Conservation (phyloP, 2,113 vertebrate species). For the Genyomyrus donnyi region DNA sequence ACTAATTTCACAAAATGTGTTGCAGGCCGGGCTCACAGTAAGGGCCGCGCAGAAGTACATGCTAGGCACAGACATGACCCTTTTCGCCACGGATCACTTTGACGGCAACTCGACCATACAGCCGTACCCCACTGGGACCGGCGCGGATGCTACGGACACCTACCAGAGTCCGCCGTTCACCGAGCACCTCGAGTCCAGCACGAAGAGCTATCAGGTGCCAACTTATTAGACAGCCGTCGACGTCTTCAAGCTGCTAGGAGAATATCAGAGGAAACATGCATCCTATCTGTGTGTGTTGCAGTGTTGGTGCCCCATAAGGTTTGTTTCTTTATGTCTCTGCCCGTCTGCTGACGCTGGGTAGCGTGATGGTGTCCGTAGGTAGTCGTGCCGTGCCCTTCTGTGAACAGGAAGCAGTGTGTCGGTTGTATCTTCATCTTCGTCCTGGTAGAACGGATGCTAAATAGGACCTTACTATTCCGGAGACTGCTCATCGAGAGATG, state of each 20-base stretch:
- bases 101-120: slow-evolving; percentile 56
- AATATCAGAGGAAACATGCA: slow-evolving; percentile 16
- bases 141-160: slow-evolving; percentile 77
- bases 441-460: slow-evolving; percentile 10
- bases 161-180: slow-evolving; percentile 91
- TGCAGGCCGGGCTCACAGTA: slow-evolving; percentile 75
- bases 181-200: slow-evolving; percentile 77
- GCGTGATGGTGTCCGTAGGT: slow-evolving; percentile 50
- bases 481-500: background rate
- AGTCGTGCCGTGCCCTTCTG: slow-evolving; percentile 63
- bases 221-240: slow-evolving; percentile 3
- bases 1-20: slow-evolving; percentile 27
- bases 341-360: slow-evolving; percentile 38
- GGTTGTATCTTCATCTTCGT: slow-evolving; percentile 39
- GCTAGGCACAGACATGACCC: slow-evolving; percentile 82
- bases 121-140: slow-evolving; percentile 76
- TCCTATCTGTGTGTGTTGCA: slow-evolving; percentile 29
- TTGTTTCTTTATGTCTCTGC: slow-evolving; percentile 40
- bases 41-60: slow-evolving; percentile 82
- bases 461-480: background rate
- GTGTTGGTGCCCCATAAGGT: slow-evolving; percentile 31
- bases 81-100: slow-evolving; percentile 83
- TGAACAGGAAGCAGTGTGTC: slow-evolving; percentile 53
- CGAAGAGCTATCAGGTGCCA: slow-evolving; percentile 82
- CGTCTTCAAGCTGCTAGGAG: background rate